Conservation (phyloP, 2,888 invertebrate species). For the Dynastes tityus region DNA sequence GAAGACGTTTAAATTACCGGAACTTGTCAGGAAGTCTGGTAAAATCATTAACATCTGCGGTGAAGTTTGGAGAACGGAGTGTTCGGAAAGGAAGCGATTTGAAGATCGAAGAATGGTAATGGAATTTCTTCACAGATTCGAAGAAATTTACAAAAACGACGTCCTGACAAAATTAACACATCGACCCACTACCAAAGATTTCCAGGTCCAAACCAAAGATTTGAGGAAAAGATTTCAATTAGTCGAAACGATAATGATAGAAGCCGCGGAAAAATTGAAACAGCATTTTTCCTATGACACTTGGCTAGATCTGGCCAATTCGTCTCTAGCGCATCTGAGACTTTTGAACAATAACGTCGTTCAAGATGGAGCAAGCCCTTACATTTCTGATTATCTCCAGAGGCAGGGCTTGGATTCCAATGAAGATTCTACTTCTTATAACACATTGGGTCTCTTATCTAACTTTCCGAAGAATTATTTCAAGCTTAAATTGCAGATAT, state of each 20-base stretch:
- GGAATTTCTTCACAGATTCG: constrained; percentile 19
- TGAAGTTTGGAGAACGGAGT: constrained; percentile 31
- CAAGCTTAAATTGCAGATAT: not conserved
- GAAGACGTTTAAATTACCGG: constrained; percentile 8
- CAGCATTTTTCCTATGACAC: constrained; percentile 2
- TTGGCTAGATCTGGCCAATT: constrained; percentile 25
- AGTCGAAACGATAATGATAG: not conserved
- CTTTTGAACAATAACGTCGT: constrained; percentile 29
- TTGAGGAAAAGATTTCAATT: constrained; percentile 29
- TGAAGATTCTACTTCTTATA: not conserved
- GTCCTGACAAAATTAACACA: not conserved
- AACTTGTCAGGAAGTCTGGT: constrained; percentile 13
- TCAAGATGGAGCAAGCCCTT: constrained; percentile 20
- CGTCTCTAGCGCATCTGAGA: not conserved
- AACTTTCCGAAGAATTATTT: constrained; percentile 29
- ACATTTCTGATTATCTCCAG: constrained; percentile 26
- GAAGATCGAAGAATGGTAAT: constrained; percentile 6
- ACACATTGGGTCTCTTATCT: not conserved
- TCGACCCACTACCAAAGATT: not conserved
- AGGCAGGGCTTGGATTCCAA: constrained; percentile 25
- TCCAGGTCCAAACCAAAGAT: not conserved
- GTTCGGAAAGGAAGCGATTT: not conserved
- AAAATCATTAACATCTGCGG: constrained; percentile 23
- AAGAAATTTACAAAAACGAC: not conserved
- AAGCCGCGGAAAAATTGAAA: not conserved